Conservation (phyloP, 2,113 vertebrate species). For the Pseudopodoces humilis region DNA sequence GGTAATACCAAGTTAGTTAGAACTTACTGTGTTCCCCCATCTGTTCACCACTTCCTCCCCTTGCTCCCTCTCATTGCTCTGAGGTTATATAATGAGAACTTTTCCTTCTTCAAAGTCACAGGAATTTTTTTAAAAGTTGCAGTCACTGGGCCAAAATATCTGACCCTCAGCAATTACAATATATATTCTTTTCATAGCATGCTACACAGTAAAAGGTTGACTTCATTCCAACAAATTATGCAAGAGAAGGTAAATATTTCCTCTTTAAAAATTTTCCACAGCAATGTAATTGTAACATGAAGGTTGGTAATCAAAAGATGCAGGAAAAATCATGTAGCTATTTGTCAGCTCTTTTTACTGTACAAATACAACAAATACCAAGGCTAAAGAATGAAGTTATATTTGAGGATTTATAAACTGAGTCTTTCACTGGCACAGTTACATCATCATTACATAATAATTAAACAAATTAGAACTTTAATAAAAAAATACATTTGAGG, state of each 20-base stretch:
- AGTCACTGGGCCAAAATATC: neutral
- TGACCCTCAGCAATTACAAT: neutral
- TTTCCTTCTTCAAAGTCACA: slow-evolving; percentile 19
- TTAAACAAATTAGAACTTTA: neutral
- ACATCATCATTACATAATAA: neutral
- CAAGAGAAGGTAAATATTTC: neutral
- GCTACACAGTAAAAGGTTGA: neutral
- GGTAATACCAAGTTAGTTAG: neutral
- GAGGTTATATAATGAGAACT: neutral
- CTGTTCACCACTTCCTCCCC: neutral
- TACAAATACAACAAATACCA: neutral
- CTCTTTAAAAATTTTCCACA: neutral
- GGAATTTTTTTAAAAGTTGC: slow-evolving; percentile 4
- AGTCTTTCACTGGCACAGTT: neutral
- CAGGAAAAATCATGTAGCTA: neutral
- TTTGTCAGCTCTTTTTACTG: slow-evolving; percentile 1
- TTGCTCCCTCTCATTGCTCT: neutral
- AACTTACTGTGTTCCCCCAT: neutral
- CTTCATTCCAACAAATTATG: neutral
- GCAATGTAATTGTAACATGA: neutral
- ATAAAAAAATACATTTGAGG: neutral
- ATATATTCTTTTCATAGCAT: neutral
- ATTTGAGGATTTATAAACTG: slow-evolving; percentile 9
- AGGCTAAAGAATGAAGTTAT: slow-evolving; percentile 1
- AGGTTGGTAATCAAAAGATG: slow-evolving; percentile 38